phyloP scores from a whole-genome alignment of 2,797 vertebrate genomes.

The Molothrus aeneus region DNA sequence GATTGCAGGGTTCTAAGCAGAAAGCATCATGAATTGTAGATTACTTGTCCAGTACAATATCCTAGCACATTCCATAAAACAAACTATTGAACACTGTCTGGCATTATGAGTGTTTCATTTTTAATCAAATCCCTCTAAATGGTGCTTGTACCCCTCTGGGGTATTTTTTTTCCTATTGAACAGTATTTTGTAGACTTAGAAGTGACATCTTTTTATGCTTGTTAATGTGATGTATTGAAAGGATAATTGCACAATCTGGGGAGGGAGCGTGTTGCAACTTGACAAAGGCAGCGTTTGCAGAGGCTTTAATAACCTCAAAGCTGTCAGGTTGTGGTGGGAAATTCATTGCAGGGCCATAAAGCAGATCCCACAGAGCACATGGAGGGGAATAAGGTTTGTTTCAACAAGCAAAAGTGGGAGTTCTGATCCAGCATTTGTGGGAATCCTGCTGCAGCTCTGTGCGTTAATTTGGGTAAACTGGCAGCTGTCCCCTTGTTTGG shows the following conservation, averaged over 20 bases:
- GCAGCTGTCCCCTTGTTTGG: background rate
- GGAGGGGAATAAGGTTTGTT: background rate
- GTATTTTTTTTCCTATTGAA: background rate
- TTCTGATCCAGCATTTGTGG: background rate
- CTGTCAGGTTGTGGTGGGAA: background rate
- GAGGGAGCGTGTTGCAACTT: background rate
- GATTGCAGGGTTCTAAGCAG: conserved; percentile 26
- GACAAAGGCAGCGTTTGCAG: conserved; percentile 30
- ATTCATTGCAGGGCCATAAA: background rate
- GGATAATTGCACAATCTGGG: conserved; percentile 27
- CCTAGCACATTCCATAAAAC: conserved; percentile 10
- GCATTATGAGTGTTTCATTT: conserved; percentile 49
- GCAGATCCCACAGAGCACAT: background rate
- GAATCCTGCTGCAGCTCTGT: background rate
- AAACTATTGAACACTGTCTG: conserved; percentile 13
- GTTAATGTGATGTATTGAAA: conserved; percentile 39
- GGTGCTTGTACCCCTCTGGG: conserved; percentile 3
- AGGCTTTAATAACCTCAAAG: conserved; percentile 12
- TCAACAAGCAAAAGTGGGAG: background rate
- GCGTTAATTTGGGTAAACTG: background rate
- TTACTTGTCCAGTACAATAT: conserved; percentile 7
- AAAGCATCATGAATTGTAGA: conserved; percentile 20
- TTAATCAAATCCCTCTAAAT: conserved; percentile 58
- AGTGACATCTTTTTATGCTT: conserved; percentile 30
- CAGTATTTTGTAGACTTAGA: background rate